Evolutionary conservation across 2,797 vertebrate genomes (phyloP), one percentile per base, ranked within the genome.

Genomic region (Heteromormyrus szaboi): DNA sequence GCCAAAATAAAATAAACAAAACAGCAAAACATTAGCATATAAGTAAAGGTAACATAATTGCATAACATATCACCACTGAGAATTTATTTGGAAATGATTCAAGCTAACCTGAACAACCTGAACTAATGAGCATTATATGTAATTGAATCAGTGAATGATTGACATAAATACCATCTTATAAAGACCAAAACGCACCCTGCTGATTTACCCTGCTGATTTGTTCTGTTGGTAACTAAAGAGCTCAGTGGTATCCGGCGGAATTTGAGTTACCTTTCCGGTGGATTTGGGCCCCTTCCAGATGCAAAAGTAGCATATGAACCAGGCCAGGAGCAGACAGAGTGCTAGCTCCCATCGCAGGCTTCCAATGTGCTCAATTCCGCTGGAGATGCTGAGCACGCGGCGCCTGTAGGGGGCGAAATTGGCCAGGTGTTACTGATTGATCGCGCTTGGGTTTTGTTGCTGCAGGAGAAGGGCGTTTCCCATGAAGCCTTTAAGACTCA

Each of bases 281-380:
- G 99, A 99, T 94, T 99, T 99, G 91, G 98, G 98, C 25, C 99
- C 99, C 93, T 99, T 99, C 99, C 99, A 99, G 94, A 99, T 99
- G 93, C 99, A 99, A 93, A 99, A 99, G 93, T 99, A 99, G 92
- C 99, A 99, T 93, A 99, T 98, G 93, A 98, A 97, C 99, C 99
- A 99, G 88, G 98, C 99, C 56, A 97, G 95, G 48, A 98, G 95
- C 88, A 99, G 97, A 95, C 98, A 99, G 89, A 99, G 94, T 33
- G 97, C 98, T 86, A 99, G 95, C 91, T 99, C 99, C 98, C 98
- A 99, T 85, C 99, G 98, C 65, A 99, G 93, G 17, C 96, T 95
- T 29, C 99, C 99, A 2, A 99, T 97, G 91, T 99, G 96, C 88
- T 99, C 98, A 2, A 99, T 99, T 76, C 99, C 99, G 68, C 96